Conservation (phyloP, 2,113 vertebrate species). For the Scomber scombrus region DNA sequence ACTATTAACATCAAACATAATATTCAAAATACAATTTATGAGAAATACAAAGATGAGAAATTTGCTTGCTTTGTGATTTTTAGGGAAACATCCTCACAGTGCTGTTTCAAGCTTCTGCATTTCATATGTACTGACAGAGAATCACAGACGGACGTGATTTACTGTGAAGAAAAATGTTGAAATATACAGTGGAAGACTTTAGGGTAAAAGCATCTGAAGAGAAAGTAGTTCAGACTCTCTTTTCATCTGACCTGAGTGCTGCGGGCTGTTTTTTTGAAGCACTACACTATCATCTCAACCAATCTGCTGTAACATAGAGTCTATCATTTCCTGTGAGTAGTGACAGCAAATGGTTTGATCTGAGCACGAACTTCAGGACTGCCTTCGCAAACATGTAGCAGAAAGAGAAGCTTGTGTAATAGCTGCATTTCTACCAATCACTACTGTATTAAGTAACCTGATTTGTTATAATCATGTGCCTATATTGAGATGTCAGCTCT, state of each 20-base stretch:
- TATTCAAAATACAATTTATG: no score
- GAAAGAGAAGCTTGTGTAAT: not conserved
- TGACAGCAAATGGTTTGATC: not conserved
- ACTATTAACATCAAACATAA: no score
- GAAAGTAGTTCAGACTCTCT: constrained; percentile 14
- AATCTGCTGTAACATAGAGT: constrained; percentile 17
- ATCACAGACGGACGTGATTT: not conserved
- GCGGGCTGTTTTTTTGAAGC: constrained; percentile 29
- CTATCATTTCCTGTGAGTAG: not conserved
- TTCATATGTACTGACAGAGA: constrained; percentile 1
- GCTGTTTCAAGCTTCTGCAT: not conserved
- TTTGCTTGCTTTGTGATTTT: no score
- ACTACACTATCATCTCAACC: constrained; percentile 10
- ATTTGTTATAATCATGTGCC: constrained; percentile 29
- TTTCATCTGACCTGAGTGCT: constrained; percentile 39
- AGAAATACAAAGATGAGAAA: no score
- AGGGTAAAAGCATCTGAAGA: constrained; percentile 10
- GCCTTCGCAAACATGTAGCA: not conserved
- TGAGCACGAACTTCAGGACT: not conserved
- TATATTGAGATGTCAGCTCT: constrained; percentile 26
- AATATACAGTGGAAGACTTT: constrained; percentile 19
- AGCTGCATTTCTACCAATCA: not conserved
- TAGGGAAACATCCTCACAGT: no score
- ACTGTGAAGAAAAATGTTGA: constrained; percentile 11
- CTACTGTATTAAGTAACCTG: constrained; percentile 18